Percentiles rank a stretch among this genome's conserved stretches.
Evolutionary conservation across 1,140 invertebrate genomes (phyloP).

Genomic region (Calosoma granatense): DNA sequence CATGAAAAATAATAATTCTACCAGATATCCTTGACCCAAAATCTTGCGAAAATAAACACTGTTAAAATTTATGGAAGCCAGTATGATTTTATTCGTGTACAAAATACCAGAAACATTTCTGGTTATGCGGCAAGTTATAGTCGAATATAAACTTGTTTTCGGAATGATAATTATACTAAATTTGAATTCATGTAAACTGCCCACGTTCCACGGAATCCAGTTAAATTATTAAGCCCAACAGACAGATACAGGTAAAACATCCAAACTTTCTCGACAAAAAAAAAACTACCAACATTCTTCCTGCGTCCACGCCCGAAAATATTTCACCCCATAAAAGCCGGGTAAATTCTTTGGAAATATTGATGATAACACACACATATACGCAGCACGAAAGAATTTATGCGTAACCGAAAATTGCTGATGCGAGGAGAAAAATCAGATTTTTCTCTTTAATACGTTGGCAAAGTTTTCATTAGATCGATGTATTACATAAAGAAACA

Average conservation of each 20-base stretch:
- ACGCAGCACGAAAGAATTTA: not conserved
- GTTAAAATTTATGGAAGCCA: too few species aligned
- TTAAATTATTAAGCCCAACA: too few species aligned
- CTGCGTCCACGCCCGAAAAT: too few species aligned
- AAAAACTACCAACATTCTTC: too few species aligned
- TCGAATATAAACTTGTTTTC: not conserved
- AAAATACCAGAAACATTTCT: too few species aligned
- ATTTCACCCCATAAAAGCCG: not conserved
- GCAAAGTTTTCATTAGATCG: not conserved
- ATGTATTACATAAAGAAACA: conserved; percentile 6
- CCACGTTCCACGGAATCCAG: too few species aligned
- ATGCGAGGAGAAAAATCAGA: not conserved
- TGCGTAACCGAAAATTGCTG: not conserved
- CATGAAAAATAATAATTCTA: not conserved
- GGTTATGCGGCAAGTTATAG: too few species aligned
- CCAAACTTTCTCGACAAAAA: too few species aligned
- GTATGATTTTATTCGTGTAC: too few species aligned
- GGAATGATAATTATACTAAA: not conserved
- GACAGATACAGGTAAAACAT: too few species aligned
- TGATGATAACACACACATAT: not conserved
- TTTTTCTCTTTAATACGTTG: not conserved
- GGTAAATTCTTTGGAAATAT: conserved; percentile 1
- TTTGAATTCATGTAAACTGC: not conserved
- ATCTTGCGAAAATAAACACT: too few species aligned
- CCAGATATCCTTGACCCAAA: not conserved